Base-by-base conservation (phyloP, 92 coral and sea anemone species). In the Zoanthus gigantus region DNA sequence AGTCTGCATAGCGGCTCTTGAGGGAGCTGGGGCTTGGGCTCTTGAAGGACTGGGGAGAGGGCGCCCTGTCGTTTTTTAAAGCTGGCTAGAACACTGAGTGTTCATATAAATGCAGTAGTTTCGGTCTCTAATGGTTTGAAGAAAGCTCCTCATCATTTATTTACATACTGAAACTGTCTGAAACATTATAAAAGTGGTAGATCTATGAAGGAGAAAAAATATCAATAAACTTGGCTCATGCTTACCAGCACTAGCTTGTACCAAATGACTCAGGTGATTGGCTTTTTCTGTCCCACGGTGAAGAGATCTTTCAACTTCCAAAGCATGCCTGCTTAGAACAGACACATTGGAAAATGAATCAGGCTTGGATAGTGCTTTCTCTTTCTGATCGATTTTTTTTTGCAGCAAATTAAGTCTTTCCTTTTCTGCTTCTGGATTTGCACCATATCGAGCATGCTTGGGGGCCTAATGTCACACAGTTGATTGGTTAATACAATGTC, bases 241-340 rank as follows among this genome's bases (percentile, higher is more conserved):
- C 85, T 46, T 81, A 81, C 85, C 32, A 42, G 45, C 18, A 44
- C 47, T 83, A 12, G 84, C 83, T 69, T 95, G 96, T 0, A 96
- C 96, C 80, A 96, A 92, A 90, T 96, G 98, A 11, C 93, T 93
- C 15, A 96, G 71, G 44, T 88, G 85, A 45, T 72, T 85, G 12
- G 94, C 96, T 71, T 94, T 93, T 28, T 91, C 93, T 11, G 99
- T 97, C 23, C 97, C 99, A 75, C 89, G 91, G 89, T 95, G 95
- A n/a, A 97, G 89, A 12, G 99, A 97, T 87, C 87, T 93, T 83
- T 97, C 99, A 42, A 97, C 96, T 73, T 97, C 99, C 94, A 95
- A 68, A 14, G 99, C 99, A 86, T 97, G 99, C 54, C 99, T 92
- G 73, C 98, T 94, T 87, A 97, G 77, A 57, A 88, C 90, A 74